Conservation (phyloP, 2,888 invertebrate species). For the Mythimna pallens region DNA sequence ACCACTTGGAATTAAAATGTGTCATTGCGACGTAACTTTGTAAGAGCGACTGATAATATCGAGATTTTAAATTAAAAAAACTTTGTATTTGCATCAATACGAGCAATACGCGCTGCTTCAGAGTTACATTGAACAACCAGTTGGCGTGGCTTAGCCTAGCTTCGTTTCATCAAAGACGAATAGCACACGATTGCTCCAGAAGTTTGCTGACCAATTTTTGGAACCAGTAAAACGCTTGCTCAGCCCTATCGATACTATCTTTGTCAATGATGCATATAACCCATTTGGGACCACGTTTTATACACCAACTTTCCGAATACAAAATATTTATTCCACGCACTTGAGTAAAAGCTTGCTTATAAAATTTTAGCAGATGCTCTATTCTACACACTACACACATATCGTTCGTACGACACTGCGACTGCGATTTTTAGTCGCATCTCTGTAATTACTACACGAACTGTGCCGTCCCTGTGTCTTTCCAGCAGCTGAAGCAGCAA, state of each 20-base stretch:
- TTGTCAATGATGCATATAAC: background rate
- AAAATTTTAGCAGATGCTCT: slow-evolving; percentile 48
- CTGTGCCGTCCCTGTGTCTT: slow-evolving; percentile 91
- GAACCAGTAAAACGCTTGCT: background rate
- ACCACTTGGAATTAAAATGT: background rate
- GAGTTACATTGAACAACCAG: background rate
- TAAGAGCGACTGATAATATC: too few relatives aligned
- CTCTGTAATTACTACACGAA: slow-evolving; percentile 86
- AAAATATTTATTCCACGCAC: slow-evolving; percentile 37
- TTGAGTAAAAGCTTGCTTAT: slow-evolving; percentile 45
- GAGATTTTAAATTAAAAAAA: background rate
- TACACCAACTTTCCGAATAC: slow-evolving; percentile 14
- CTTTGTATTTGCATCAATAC: background rate
- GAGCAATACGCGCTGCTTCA: background rate
- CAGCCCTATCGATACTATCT: background rate
- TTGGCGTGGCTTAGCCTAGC: background rate
- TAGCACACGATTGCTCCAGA: background rate
- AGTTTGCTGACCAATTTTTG: too few relatives aligned
- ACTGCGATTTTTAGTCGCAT: slow-evolving; percentile 68
- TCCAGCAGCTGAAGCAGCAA: slow-evolving; percentile 94
- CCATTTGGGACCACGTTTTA: slow-evolving; percentile 4
- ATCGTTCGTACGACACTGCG: slow-evolving; percentile 59
- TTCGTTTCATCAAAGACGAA: background rate
- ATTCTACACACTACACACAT: slow-evolving; percentile 43
- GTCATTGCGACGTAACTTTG: background rate